Evolutionary conservation across 2,113 vertebrate genomes (phyloP).

Genomic region (Bos indicus): DNA sequence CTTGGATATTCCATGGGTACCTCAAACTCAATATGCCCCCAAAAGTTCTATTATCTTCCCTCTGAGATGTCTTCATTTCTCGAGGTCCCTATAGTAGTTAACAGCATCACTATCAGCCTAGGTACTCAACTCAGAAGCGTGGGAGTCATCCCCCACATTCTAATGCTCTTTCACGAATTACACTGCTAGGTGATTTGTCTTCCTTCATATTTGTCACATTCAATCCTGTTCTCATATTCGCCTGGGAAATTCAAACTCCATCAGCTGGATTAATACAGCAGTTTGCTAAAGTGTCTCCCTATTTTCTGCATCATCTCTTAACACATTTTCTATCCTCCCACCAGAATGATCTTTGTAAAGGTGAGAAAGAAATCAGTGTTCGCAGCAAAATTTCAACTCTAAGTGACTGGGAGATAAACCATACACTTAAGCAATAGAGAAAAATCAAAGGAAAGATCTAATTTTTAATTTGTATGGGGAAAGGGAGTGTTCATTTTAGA

Average conservation of each 20-base stretch:
- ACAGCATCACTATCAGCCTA: neutral
- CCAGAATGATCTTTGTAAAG: neutral
- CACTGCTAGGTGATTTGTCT: neutral
- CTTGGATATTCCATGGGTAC: neutral
- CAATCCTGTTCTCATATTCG: neutral
- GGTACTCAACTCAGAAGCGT: neutral
- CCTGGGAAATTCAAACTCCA: neutral
- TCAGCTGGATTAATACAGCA: neutral
- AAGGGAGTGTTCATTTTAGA: neutral
- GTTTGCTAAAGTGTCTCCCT: neutral
- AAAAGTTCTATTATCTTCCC: neutral
- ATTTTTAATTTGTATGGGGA: neutral
- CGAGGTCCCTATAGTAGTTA: neutral
- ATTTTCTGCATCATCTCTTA: neutral
- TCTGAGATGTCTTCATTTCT: neutral
- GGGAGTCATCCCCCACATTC: neutral
- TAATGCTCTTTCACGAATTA: neutral
- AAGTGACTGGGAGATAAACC: neutral
- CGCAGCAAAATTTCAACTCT: neutral
- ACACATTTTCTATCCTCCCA: neutral
- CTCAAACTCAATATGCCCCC: neutral
- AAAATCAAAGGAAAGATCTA: neutral
- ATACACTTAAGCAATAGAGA: neutral
- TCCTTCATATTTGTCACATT: neutral
- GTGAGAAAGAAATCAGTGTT: neutral